A percentile compares a stretch with the other conserved stretches of the same genome.
phyloP scores from a whole-genome alignment of 92 coral and sea anemone species.

The Nematostella vectensis region DNA sequence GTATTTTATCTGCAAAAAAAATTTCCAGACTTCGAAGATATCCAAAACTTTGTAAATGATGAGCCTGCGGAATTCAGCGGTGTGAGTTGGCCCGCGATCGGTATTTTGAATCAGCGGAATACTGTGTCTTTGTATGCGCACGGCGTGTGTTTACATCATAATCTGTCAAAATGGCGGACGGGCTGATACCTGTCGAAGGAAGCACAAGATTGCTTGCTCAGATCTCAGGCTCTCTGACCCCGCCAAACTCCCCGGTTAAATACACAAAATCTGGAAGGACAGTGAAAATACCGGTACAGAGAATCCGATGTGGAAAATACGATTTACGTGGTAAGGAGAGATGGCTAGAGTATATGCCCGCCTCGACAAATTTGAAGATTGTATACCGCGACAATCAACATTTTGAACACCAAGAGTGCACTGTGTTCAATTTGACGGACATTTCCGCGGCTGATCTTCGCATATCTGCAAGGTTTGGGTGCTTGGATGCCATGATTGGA shows the following conservation, averaged over 20 bases:
- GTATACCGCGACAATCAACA: slow-evolving; percentile 57
- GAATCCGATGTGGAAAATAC: slow-evolving; percentile 68
- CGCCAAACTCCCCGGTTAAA: slow-evolving; percentile 31
- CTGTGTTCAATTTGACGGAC: slow-evolving; percentile 44
- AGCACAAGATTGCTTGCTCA: neutral
- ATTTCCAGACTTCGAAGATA: neutral
- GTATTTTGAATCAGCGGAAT: slow-evolving; percentile 4
- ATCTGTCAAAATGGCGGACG: slow-evolving; percentile 61
- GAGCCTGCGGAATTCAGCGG: neutral
- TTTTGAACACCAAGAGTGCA: slow-evolving; percentile 50
- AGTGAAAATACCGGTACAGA: slow-evolving; percentile 58
- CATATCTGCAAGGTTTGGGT: slow-evolving; percentile 83
- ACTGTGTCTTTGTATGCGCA: slow-evolving; percentile 10
- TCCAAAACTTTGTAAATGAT: neutral
- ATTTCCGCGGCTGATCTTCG: slow-evolving; percentile 85
- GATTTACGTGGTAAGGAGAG: slow-evolving; percentile 60
- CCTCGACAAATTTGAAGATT: slow-evolving; percentile 36
- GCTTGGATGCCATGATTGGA: slow-evolving; percentile 84
- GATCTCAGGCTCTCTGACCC: slow-evolving; percentile 8
- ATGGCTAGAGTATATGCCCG: slow-evolving; percentile 76
- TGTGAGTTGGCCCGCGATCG: neutral
- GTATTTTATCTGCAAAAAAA: too few species aligned
- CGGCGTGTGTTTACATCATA: slow-evolving; percentile 42
- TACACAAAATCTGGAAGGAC: slow-evolving; percentile 15
- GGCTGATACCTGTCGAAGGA: slow-evolving; percentile 7